Evolutionary conservation across 2,888 invertebrate species (phyloP), one percentile per base, ranked within the genome.

Genomic region (Auanema freiburgensis): DNA sequence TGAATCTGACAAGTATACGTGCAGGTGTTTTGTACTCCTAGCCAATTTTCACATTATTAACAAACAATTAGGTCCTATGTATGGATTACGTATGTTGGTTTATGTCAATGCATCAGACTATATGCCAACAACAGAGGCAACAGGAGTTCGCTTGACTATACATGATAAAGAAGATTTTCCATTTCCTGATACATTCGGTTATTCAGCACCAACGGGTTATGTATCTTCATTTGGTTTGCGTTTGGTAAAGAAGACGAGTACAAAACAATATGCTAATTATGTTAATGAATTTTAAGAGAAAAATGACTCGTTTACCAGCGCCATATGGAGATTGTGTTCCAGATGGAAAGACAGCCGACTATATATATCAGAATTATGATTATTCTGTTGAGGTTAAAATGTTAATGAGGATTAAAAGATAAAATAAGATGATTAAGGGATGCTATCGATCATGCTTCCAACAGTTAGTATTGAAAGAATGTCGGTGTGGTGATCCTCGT

Each of bases 391-490:
- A 81, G 70, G 80, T 76, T n/a, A 21, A 25, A 44, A 0, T 14
- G 33, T 18, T 6, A 14, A 24, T 40, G 51, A 41, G 49, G n/a
- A 10, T 51, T 21, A n/a, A n/a, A 49, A 41, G 12, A 18, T 44
- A 18, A 3, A 49, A 4, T 55, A 14, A 23, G 40, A 25, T 6
- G 1, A 66, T 74, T 43, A 42, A 79, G 77, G 81, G 81, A 1
- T 81, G 81, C 59, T 81, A 76, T 58, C 77, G 81, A 11, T 77
- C 78, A 11, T 81, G 81, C 52, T 81, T 82, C 66, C 81, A 81
- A 66, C 75, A 79, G 42, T 54, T 77, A 1, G 78, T 81, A 8
- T 62, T 81, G 18, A 68, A 73, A 44, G 76, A 79, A 43, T 83
- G 83, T 49, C 69, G 70, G 49, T 83, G 83, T 62, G 82, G 81